Conservation (phyloP, 2,797 vertebrate genomes). For the Amphiprion clarkii region DNA sequence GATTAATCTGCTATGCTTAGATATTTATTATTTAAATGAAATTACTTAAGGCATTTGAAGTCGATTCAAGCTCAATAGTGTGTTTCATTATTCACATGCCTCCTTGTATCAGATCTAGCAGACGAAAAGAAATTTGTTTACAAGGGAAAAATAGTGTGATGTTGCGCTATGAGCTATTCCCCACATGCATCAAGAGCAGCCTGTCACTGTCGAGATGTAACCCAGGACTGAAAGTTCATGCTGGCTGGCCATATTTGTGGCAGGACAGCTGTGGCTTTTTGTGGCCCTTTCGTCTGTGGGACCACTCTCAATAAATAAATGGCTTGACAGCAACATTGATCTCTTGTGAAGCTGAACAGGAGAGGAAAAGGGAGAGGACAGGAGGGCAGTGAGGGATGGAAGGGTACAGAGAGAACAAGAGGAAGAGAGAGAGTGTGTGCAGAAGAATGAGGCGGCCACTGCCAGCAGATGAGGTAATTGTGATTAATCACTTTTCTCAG, state of each 20-base stretch:
- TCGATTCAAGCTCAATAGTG: conserved; percentile 47
- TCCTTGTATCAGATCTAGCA: conserved; percentile 35
- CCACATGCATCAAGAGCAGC: conserved; percentile 50
- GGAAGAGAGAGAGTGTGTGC: conserved; percentile 39
- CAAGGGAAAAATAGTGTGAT: conserved; percentile 44
- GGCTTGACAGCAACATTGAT: conserved; percentile 81
- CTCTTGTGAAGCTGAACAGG: conserved; percentile 73
- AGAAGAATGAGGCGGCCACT: conserved; percentile 59
- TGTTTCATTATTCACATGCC: conserved; percentile 67
- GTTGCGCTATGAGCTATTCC: conserved; percentile 41
- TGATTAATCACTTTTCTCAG: conserved; percentile 86
- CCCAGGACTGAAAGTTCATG: conserved; percentile 61
- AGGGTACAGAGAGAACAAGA: conserved; percentile 22
- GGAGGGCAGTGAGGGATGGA: conserved; percentile 65
- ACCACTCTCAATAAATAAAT: conserved; percentile 81
- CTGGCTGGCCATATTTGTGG: conserved; percentile 58
- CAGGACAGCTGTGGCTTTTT: conserved; percentile 62
- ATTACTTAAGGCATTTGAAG: conserved; percentile 49
- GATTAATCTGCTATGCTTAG: conserved; percentile 43
- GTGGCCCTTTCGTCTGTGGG: conserved; percentile 58
- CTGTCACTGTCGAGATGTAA: conserved; percentile 63
- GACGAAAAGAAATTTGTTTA: conserved; percentile 63
- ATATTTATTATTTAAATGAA: conserved; percentile 68
- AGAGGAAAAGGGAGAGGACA: conserved; percentile 58
- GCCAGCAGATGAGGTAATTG: conserved; percentile 80